Evolutionary conservation across 2,888 invertebrate species (phyloP), one percentile per base, ranked within the genome.

Genomic region (Girardia tigrina): DNA sequence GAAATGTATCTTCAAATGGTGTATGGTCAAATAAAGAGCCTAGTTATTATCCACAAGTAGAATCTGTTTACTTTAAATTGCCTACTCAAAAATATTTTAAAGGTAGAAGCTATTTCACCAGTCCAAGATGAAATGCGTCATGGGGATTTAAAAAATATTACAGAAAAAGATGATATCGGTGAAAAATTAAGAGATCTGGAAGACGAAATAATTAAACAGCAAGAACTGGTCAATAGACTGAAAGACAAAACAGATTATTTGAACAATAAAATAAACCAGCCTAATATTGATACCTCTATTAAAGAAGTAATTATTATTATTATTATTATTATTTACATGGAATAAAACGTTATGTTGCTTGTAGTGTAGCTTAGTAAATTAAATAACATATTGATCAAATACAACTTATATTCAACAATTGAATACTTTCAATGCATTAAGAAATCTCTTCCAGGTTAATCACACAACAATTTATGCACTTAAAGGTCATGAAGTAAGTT

Each of bases 131-230:
- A 56, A 20, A 56, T 56, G 56, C 56, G 56, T n/a, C 56, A 56
- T 56, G n/a, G 56, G n/a, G 56, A 56, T 56, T 56, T 56, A 56
- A 56, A 23, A 6, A 56, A 23, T 56, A 23, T 56, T 4, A 56
- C 56, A 14, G 77, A 77, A 36, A 78, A 77, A 28, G 72, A 77
- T 29, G 73, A 77, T 27, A 71, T 77, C 26, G 76, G 56, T 0
- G 28, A 70, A 29, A 77, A 77, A 29, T 28, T 76, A 71, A n/a
- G 29, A 26, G 27, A 69, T 23, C 20, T 76, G 16, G 77, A 76
- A 26, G 26, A 26, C n/a, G 77, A 76, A 27, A 76, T 76, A 29
- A 28, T 28, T 14, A 77, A 29, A 20, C 70, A 29, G 12, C 77
- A 71, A 16, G 70, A 26, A 26, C 77, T 77, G 20, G 56, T 56